These are phyloP conservation scores for Nymphalis urticae DNA, from an alignment of 2,888 invertebrate species.

Conservation along the genomic window DNA sequence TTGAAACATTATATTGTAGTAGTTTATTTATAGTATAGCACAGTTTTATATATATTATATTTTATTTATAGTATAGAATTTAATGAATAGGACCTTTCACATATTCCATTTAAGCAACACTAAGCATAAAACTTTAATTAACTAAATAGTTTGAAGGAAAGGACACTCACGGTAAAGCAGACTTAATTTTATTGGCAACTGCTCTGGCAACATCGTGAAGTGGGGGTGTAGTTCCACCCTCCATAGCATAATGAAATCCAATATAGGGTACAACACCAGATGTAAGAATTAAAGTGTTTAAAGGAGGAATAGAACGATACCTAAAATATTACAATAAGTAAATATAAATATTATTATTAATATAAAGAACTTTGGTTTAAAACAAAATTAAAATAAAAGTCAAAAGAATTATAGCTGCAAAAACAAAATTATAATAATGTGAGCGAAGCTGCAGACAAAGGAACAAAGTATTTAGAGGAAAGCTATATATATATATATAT, in stretches of 20 bases:
- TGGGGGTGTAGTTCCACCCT: slow-evolving; percentile 89
- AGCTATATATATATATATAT: no score
- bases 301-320: slow-evolving; percentile 87
- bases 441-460: background rate
- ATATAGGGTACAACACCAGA: slow-evolving; percentile 92
- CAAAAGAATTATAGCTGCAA: no score
- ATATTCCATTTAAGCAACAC: no score
- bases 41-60: no score
- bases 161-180: slow-evolving; percentile 87
- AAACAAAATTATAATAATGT: background rate
- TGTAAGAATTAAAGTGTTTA: slow-evolving; percentile 88
- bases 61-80: no score
- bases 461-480: slow-evolving; percentile 1
- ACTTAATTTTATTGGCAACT: slow-evolving; percentile 93
- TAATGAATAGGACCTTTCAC: no score
- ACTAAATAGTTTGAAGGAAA: background rate
- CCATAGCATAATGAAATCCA: slow-evolving; percentile 94
- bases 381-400: background rate
- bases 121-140: no score
- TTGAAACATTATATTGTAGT: no score
- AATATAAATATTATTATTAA: background rate
- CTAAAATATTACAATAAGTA: slow-evolving; percentile 50
- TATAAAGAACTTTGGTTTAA: background rate
- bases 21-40: no score
- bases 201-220: slow-evolving; percentile 96